Evolutionary conservation across 2,113 vertebrate species (phyloP).

Genomic region (Proterorhinus semilunaris): DNA sequence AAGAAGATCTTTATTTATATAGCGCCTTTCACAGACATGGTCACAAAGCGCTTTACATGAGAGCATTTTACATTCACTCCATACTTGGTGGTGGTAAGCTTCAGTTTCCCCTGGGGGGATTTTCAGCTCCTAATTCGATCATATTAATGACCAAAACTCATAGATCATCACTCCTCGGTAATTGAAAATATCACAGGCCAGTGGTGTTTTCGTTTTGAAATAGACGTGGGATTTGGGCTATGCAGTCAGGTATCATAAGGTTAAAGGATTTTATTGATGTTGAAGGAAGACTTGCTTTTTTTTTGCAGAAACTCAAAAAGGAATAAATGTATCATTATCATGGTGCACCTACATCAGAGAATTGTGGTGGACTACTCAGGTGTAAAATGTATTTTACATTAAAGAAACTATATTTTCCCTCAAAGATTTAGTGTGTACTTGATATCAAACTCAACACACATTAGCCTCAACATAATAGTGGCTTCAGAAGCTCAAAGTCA

Average conservation of each 20-base stretch:
- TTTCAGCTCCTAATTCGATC: too few relatives aligned
- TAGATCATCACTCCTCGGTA: slow-evolving; percentile 45
- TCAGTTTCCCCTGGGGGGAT: too few relatives aligned
- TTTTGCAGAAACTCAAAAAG: slow-evolving; percentile 39
- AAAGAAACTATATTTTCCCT: too few relatives aligned
- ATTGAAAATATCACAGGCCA: slow-evolving; percentile 43
- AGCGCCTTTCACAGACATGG: too few relatives aligned
- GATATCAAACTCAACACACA: too few relatives aligned
- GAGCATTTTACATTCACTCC: too few relatives aligned
- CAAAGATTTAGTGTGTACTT: too few relatives aligned
- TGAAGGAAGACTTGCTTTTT: slow-evolving; percentile 20
- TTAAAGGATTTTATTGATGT: slow-evolving; percentile 59
- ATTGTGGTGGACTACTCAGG: background rate
- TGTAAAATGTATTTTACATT: background rate
- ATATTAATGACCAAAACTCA: slow-evolving; percentile 42
- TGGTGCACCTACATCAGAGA: slow-evolving; percentile 4
- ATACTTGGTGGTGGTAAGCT: too few relatives aligned
- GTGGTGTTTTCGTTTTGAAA: slow-evolving; percentile 27
- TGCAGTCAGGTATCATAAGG: slow-evolving; percentile 27
- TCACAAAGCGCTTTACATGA: too few relatives aligned
- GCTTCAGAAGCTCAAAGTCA: too few relatives aligned
- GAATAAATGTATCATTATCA: slow-evolving; percentile 43
- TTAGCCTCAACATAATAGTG: too few relatives aligned
- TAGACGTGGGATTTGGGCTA: slow-evolving; percentile 45
- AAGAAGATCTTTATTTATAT: too few relatives aligned